Evolutionary conservation across 2,888 invertebrate genomes (phyloP).

Genomic region (Caprella mutica): DNA sequence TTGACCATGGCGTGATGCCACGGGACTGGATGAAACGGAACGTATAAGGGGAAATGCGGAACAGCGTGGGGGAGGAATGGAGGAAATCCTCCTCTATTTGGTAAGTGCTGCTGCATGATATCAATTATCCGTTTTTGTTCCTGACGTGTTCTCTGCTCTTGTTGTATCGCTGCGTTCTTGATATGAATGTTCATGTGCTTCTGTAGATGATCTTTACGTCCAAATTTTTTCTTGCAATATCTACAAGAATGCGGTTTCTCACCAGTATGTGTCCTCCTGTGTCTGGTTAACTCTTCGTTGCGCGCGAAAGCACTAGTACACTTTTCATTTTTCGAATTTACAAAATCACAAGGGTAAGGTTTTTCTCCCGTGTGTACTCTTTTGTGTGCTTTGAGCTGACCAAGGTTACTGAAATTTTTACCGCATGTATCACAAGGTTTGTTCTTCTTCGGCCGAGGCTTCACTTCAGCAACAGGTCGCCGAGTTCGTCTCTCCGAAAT

Average conservation of each 20-base stretch:
- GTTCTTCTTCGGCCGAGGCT: no score
- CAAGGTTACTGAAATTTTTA: slow-evolving; percentile 5
- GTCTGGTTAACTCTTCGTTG: slow-evolving; percentile 16
- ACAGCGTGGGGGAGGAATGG: no score
- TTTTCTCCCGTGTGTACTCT: background rate
- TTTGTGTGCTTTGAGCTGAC: slow-evolving; percentile 1
- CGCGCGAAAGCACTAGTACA: slow-evolving; percentile 11
- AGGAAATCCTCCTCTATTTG: no score
- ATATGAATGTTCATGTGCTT: slow-evolving; percentile 13
- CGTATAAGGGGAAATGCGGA: no score
- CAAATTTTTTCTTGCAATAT: slow-evolving; percentile 13
- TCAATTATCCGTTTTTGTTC: no score
- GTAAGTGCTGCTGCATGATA: no score
- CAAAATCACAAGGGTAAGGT: slow-evolving; percentile 1
- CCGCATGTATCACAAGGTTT: background rate
- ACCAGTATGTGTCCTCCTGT: slow-evolving; percentile 13
- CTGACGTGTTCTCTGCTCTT: no score
- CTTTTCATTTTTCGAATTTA: background rate
- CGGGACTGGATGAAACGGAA: no score
- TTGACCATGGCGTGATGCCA: no score
- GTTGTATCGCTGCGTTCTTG: no score
- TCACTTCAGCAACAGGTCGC: no score
- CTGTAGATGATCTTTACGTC: slow-evolving; percentile 14
- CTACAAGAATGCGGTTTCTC: slow-evolving; percentile 15
- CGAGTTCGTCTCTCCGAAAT: no score